Percentiles rank a stretch among this genome's conserved stretches.
Conservation (phyloP, 2,797 vertebrate genomes). For the Melanotaenia parkinsoni region DNA sequence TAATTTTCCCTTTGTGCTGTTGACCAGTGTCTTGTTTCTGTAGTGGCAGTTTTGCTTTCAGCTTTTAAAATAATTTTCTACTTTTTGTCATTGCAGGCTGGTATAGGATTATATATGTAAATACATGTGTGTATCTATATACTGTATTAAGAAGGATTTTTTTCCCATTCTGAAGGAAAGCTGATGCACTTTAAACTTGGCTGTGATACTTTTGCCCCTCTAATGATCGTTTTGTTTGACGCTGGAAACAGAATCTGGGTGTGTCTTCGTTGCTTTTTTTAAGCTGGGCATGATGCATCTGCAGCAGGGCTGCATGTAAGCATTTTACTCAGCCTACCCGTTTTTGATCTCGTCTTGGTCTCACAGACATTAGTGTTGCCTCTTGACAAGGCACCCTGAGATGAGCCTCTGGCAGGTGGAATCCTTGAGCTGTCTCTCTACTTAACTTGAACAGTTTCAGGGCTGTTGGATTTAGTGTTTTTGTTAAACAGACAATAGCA, state of each 20-base stretch:
- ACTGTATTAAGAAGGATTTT: constrained; percentile 67
- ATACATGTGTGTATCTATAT: constrained; percentile 62
- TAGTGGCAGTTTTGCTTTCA: constrained; percentile 59
- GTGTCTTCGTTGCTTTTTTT: constrained; percentile 54
- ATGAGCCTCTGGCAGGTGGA: constrained; percentile 90
- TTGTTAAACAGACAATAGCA: constrained; percentile 46
- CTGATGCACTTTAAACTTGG: constrained; percentile 77
- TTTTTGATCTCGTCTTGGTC: constrained; percentile 58
- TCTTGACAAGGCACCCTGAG: constrained; percentile 82
- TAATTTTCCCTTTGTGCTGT: constrained; percentile 83
- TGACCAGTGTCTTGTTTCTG: constrained; percentile 85
- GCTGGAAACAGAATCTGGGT: constrained; percentile 58
- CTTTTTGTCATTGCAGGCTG: constrained; percentile 71
- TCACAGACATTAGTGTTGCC: constrained; percentile 67
- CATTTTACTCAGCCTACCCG: constrained; percentile 76
- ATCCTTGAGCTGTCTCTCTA: constrained; percentile 87
- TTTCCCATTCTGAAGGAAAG: constrained; percentile 79
- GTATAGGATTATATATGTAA: constrained; percentile 60
- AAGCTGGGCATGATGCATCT: constrained; percentile 63
- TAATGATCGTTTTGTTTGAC: constrained; percentile 58
- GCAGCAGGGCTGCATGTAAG: constrained; percentile 88
- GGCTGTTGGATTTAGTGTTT: constrained; percentile 47
- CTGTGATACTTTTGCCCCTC: constrained; percentile 48
- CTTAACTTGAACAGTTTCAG: constrained; percentile 77
- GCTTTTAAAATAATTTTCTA: constrained; percentile 77